Base-by-base conservation (phyloP, 2,888 invertebrate genomes). In the Athalia rosae region DNA sequence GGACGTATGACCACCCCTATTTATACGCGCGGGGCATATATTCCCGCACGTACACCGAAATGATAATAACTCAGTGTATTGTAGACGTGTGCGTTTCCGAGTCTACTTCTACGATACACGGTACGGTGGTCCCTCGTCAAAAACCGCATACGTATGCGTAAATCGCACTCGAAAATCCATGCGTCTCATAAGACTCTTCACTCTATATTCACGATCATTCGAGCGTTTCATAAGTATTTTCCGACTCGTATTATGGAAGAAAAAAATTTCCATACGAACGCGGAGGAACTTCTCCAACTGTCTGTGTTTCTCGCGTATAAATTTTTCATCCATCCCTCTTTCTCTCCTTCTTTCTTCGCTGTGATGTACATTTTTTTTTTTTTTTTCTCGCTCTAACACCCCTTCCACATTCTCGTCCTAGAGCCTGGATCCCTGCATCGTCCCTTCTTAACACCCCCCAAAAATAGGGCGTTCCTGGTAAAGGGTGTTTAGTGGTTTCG, bases 211-310 rank as follows among this genome's bases (percentile, higher is more conserved):
- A 61, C 43, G 74, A 50, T 47, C 74, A 61, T 74, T 62, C 48
- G 74, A 74, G 74, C 74, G 74, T 74, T 62, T 61, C 56, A 71
- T 58, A 71, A 71, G 43, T 58, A 71, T 56, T 71, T 45, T 9
- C 58, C 71, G 71, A 56, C 41, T 71, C 8, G 71, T 53, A 67
- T 53, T 11, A 8, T 53, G 11, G 53, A 11, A 53, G 0, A 53
- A n/a, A 11, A 61, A 61, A 58, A 71, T 71, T 71, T 71, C 71
- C 71, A 71, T 71, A 50, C 71, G 43, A 56, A 71, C 71, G 43
- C 13, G 58, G 13, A 71, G 71, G 71, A 41, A 45, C 56, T 69
- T 28, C 13, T 45, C 45, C 28, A 28, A 28, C 28, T 28, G 28
- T 28, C 0, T 28, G 28, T 28, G 28, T 28, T 28, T 28, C 28